Evolutionary conservation across 2,888 invertebrate genomes (phyloP), one percentile per base, ranked within the genome.

Genomic region (Phanerotoma sp.): DNA sequence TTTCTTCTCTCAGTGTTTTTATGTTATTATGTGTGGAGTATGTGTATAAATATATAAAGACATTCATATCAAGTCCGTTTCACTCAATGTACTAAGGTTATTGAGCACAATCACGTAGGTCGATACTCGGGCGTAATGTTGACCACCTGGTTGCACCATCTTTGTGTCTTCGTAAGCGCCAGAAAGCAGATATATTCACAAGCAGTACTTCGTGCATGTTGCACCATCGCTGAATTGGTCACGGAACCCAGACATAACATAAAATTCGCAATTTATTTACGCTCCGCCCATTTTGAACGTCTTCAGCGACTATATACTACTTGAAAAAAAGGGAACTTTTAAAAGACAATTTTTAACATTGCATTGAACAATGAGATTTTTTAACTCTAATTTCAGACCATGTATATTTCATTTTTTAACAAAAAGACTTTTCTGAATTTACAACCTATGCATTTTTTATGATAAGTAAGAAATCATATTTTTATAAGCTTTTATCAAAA

Each of bases 211-310:
- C 22, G 20, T 40, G 32, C 32, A 22, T 38, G 46, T 52, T 52
- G 30, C 52, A 52, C 46, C 60, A 60, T 56, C 51, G 51, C 37
- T 15, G 51, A 61, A 59, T 61, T 56, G 57, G 61, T 59, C 56
- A 57, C 51, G 52, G 57, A 11, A 50, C 49, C 45, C 33, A 42
- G 25, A 22, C 50, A 32, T 28, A 15, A 46, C 46, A 32, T 51
- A 22, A 46, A 47, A 52, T 52, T 46, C 21, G 4, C 52, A 40
- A 52, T 47, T 40, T 46, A 46, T 25, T 25, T 25, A 25, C 25
- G 52, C 30, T 15, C 45, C 37, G 28, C 38, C 46, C 40, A 40
- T 40, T 52, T 38, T 22, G 28, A 7, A 20, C 32, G 32, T 46
- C 15, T n/a, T 22, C 22, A 22, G n/a, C 21, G 3, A 22, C 22